Evolutionary conservation across 2,888 invertebrate species (phyloP).

Genomic region (Synergus itoensis): DNA sequence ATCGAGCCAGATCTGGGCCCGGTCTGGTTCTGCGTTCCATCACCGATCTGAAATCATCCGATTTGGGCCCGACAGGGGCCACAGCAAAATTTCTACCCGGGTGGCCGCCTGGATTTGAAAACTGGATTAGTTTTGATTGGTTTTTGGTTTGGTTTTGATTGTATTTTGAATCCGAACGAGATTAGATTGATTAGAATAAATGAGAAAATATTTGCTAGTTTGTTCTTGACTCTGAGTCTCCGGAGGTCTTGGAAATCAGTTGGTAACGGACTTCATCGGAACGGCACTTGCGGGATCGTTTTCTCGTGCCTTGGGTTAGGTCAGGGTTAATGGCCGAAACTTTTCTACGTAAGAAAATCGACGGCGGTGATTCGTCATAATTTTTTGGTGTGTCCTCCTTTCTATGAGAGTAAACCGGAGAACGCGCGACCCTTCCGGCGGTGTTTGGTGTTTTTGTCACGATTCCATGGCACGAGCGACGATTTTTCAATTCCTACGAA

Average conservation of each 20-base stretch:
- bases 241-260: background rate
- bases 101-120: too few species aligned
- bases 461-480: slow-evolving; percentile 29
- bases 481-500: slow-evolving; percentile 30
- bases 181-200: too few species aligned
- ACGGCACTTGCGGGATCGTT: slow-evolving; percentile 20
- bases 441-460: slow-evolving; percentile 30
- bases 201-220: background rate
- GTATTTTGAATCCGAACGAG: too few species aligned
- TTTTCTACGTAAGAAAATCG: slow-evolving; percentile 59
- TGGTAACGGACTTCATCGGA: slow-evolving; percentile 7
- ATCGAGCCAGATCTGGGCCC: too few species aligned
- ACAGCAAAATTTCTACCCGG: too few species aligned
- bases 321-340: slow-evolving; percentile 63
- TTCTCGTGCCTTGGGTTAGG: slow-evolving; percentile 54
- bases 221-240: background rate
- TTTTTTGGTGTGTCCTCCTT: slow-evolving; percentile 26
- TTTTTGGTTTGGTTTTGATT: too few species aligned
- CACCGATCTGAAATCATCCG: too few species aligned
- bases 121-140: too few species aligned
- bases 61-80: too few species aligned
- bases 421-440: slow-evolving; percentile 32
- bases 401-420: slow-evolving; percentile 26
- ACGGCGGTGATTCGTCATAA: slow-evolving; percentile 42
- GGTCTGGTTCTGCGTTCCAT: too few species aligned